Percentiles rank a stretch among this genome's conserved stretches.
Evolutionary conservation across 2,113 vertebrate genomes (phyloP).

Genomic region (Salvelinus fontinalis): DNA sequence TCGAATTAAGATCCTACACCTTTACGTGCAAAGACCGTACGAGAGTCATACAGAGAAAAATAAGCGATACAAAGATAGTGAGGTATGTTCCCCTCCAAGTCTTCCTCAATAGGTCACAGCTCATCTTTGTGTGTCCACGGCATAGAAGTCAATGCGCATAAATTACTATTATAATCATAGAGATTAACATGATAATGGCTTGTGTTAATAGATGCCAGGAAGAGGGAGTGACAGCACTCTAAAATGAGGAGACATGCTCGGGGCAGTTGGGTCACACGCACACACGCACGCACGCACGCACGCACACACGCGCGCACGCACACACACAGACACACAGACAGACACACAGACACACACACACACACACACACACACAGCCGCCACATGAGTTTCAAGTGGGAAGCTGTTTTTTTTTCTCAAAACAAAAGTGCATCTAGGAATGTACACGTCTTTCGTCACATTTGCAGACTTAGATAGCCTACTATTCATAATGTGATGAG

Average conservation of each 20-base stretch:
- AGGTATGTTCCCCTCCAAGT: slow-evolving; percentile 63
- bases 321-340: too few species aligned
- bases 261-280: slow-evolving; percentile 83
- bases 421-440: too few species aligned
- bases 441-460: too few species aligned
- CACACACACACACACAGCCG: too few species aligned
- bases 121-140: slow-evolving; percentile 83
- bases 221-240: slow-evolving; percentile 95
- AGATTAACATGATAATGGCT: slow-evolving; percentile 99
- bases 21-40: background rate
- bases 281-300: slow-evolving; percentile 48
- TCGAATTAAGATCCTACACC: too few species aligned
- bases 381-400: too few species aligned
- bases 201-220: slow-evolving; percentile 99
- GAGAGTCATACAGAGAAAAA: slow-evolving; percentile 9
- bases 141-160: slow-evolving; percentile 92
- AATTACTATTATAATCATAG: slow-evolving; percentile 99
- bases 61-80: slow-evolving; percentile 21
- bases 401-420: too few species aligned
- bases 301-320: background rate
- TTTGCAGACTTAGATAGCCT: too few species aligned
- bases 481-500: too few species aligned
- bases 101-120: slow-evolving; percentile 17
- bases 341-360: too few species aligned
- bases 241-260: slow-evolving; percentile 98